Evolutionary conservation across 2,797 vertebrate species (phyloP), one percentile per base, ranked within the genome.

Genomic region (Falco concolor): DNA sequence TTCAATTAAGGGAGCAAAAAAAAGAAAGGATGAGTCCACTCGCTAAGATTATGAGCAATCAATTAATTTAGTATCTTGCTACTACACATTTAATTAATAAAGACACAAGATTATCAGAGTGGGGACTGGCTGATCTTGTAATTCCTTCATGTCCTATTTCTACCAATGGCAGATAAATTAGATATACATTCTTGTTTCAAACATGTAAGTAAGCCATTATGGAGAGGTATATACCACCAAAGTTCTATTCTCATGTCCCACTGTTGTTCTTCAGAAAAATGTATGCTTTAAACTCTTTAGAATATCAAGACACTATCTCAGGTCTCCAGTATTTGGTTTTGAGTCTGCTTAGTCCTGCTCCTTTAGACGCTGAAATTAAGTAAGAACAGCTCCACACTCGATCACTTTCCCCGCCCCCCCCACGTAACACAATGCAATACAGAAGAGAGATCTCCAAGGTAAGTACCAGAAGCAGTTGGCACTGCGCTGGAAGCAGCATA

Each of bases 121-220:
- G 52, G 24, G 42, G 44, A 82, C 81, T 45, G 78, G 79, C 87
- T 95, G 82, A 89, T 90, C 93, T 89, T 78, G 34, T 91, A 95
- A 92, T 79, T 93, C 91, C 77, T 88, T 81, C 44, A 81, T 67
- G 85, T 70, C 85, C 87, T 93, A 84, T 73, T 96, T 96, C 83
- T 69, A 73, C 36, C 79, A 79, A 24, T 32, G 27, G 42, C 13
- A 91, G 32, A 92, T 30, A 90, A 56, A 91, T 54, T 23, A 93
- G 61, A 90, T 47, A 53, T 2, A 32, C 17, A 25, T 36, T 83
- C 25, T 44, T 47, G 22, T 54, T 84, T 73, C 50, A 65, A 63
- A 63, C 13, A 44, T 15, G 50, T 40, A 87, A 93, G 45, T 30
- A 64, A 91, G n/a, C 34, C 68, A 17, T 34, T 64, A 75, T 0